Percentiles rank a stretch among this genome's conserved stretches.
Conservation (phyloP, 2,888 invertebrate genomes). For the Dryobotodes eremita region DNA sequence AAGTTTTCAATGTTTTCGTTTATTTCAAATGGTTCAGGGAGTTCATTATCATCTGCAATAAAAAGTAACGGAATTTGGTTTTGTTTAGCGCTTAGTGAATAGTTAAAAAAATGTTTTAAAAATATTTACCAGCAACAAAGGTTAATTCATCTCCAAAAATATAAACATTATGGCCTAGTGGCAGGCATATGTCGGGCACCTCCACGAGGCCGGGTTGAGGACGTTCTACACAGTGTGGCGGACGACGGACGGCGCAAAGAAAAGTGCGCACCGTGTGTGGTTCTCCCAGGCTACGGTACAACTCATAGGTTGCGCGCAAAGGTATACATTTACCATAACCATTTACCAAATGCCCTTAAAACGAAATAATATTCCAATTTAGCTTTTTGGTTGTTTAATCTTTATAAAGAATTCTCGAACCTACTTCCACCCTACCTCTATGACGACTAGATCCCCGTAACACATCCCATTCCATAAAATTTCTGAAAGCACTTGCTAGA, state of each 20-base stretch:
- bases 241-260: constrained; percentile 78
- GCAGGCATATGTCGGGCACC: constrained; percentile 68
- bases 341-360: constrained; percentile 79
- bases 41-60: constrained; percentile 71
- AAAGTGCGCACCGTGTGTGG: constrained; percentile 85
- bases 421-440: constrained; percentile 78
- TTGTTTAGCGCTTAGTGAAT: neutral
- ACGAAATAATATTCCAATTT: constrained; percentile 16
- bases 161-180: constrained; percentile 80
- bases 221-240: constrained; percentile 72
- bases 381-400: neutral
- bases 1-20: constrained; percentile 62
- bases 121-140: constrained; percentile 76
- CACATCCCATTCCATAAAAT: constrained; percentile 88
- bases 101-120: neutral
- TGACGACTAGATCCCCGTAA: constrained; percentile 82
- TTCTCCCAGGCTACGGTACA: constrained; percentile 86
- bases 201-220: constrained; percentile 72
- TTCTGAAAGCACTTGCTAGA: constrained; percentile 88
- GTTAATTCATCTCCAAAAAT: constrained; percentile 81
- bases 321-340: constrained; percentile 84
- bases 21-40: constrained; percentile 41
- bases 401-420: neutral
- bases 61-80: constrained; percentile 15
- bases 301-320: constrained; percentile 82